phyloP scores from a whole-genome alignment of 2,797 vertebrate genomes.

The Enteromius anoplus region DNA sequence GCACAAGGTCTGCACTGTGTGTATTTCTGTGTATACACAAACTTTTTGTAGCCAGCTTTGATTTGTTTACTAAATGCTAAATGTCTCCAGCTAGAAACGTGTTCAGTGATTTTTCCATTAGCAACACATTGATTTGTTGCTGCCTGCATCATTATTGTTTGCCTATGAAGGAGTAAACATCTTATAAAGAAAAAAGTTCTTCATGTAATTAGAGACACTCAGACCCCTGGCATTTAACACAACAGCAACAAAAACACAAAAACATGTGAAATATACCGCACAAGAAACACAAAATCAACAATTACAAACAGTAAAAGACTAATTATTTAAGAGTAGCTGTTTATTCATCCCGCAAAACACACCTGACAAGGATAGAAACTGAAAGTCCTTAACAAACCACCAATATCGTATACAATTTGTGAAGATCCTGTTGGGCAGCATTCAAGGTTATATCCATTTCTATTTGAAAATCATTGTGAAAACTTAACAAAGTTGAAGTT shows the following conservation, averaged over 20 bases:
- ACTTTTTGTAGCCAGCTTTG: neutral
- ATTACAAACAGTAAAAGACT: neutral
- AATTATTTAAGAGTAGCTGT: neutral
- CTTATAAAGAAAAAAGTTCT: neutral
- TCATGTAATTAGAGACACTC: neutral
- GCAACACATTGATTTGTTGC: neutral
- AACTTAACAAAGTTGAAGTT: neutral
- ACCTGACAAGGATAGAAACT: too few relatives aligned
- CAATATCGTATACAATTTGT: neutral
- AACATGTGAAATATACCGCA: neutral
- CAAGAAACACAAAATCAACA: neutral
- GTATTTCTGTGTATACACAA: neutral
- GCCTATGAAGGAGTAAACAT: neutral
- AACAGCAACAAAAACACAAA: conserved; percentile 14
- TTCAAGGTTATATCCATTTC: neutral
- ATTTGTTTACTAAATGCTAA: neutral
- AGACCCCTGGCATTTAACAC: neutral
- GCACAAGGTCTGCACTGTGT: neutral
- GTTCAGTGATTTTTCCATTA: conserved; percentile 2
- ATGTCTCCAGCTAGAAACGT: neutral
- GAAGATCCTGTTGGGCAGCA: too few relatives aligned
- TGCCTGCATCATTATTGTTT: neutral
- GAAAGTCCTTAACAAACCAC: neutral
- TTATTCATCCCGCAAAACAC: neutral
- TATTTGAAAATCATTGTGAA: neutral